Conservation (phyloP, 1,140 invertebrate species). For the Bombus consobrinus region DNA sequence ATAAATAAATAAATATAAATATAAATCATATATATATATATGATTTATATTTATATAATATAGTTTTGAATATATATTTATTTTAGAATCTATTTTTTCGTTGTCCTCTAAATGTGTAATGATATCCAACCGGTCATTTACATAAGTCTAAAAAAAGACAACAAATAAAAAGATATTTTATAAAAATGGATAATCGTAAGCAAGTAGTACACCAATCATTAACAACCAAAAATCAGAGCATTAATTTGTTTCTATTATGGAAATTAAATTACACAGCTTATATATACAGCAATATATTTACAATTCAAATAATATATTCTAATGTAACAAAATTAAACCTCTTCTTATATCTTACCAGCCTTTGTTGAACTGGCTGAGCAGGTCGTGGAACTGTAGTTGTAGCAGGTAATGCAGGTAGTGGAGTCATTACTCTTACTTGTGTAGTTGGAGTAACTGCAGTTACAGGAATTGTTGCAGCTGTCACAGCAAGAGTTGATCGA, state of each 20-base stretch:
- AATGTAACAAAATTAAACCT: constrained; percentile 7
- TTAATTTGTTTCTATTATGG: not conserved
- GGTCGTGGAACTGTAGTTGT: constrained; percentile 78
- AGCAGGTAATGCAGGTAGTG: constrained; percentile 74
- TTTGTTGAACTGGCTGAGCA: constrained; percentile 79
- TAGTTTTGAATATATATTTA: too few relatives aligned
- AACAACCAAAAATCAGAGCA: not conserved
- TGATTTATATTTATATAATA: too few relatives aligned
- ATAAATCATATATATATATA: not conserved
- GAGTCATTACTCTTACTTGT: constrained; percentile 85
- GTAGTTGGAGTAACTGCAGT: constrained; percentile 80
- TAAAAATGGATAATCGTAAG: not conserved
- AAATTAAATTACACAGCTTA: constrained; percentile 3
- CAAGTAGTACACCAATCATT: not conserved
- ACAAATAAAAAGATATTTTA: not conserved
- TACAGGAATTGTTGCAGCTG: constrained; percentile 70
- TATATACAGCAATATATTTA: not conserved
- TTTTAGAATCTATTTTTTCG: too few relatives aligned
- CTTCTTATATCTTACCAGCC: constrained; percentile 74
- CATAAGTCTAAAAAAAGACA: not conserved
- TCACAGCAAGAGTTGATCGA: constrained; percentile 74
- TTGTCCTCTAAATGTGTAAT: not conserved
- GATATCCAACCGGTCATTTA: not conserved
- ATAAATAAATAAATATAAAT: too few relatives aligned
- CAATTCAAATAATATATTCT: not conserved